A percentile compares a stretch with the other conserved stretches of the same genome.
Conservation (phyloP, 30 jellyfish, hydroid and myxozoan species). For the Pelagia noctiluca region DNA sequence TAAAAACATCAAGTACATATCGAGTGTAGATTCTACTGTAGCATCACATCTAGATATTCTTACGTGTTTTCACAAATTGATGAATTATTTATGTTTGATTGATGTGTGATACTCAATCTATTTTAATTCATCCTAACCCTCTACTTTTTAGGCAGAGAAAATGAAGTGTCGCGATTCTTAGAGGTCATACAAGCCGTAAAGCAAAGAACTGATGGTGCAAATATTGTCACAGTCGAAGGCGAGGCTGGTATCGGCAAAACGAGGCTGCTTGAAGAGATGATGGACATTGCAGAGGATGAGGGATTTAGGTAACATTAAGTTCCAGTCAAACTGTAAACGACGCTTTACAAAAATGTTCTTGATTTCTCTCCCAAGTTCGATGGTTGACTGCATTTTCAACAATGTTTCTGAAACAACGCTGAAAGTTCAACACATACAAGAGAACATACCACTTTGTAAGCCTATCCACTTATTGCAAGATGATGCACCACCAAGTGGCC, state of each 20-base stretch:
- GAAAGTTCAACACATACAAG: too few species aligned
- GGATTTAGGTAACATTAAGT: constrained; percentile 53
- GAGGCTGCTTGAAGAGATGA: constrained; percentile 81
- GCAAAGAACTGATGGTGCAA: not conserved
- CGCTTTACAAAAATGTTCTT: too few species aligned
- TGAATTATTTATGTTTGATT: not conserved
- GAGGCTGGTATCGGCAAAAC: constrained; percentile 95
- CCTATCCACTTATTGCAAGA: too few species aligned
- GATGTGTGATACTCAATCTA: too few species aligned
- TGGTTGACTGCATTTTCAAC: too few species aligned
- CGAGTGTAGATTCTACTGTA: not conserved
- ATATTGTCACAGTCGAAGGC: constrained; percentile 68
- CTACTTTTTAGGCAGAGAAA: constrained; percentile 57
- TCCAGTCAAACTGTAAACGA: too few species aligned
- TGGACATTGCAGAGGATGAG: constrained; percentile 75
- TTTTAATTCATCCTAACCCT: too few species aligned
- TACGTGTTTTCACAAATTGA: not conserved
- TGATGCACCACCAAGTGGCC: too few species aligned
- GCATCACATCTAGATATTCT: not conserved
- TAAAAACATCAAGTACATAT: too few species aligned
- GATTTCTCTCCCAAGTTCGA: too few species aligned
- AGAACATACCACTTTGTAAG: too few species aligned
- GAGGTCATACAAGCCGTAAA: constrained; percentile 15
- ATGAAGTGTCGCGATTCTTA: constrained; percentile 29
- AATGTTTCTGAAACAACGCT: too few species aligned